Conservation (phyloP, 2,888 invertebrate genomes). For the Pecten maximus region DNA sequence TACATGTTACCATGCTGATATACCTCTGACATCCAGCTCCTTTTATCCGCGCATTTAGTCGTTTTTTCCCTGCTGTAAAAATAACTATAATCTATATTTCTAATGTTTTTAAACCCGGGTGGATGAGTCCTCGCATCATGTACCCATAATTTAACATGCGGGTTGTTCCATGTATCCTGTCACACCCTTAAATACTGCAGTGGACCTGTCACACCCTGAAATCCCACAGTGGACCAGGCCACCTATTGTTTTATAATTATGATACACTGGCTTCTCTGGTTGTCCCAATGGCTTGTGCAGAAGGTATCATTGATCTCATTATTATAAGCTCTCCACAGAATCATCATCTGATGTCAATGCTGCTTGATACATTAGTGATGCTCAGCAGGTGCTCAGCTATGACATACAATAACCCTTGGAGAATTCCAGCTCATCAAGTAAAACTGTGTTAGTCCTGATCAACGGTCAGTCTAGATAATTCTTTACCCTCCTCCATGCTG, state of each 20-base stretch:
- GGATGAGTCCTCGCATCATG: neutral
- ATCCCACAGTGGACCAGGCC: neutral
- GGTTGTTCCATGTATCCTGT: neutral
- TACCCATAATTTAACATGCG: neutral
- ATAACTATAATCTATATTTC: too few species aligned
- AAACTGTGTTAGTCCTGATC: neutral
- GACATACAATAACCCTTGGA: neutral
- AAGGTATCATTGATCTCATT: constrained; percentile 18
- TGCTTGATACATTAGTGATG: neutral
- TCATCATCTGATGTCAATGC: neutral
- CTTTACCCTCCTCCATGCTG: neutral
- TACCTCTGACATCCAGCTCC: neutral
- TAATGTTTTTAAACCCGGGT: neutral
- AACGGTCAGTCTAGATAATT: neutral
- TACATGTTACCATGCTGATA: neutral
- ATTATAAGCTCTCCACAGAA: neutral
- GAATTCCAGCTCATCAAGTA: neutral
- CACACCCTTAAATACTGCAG: neutral
- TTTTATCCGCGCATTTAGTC: neutral
- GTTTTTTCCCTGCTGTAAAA: too few species aligned
- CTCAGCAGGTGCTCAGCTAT: neutral
- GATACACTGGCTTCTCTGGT: neutral
- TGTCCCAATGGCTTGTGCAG: neutral
- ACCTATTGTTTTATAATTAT: neutral
- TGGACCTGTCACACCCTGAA: too few species aligned